A percentile compares a stretch with the other conserved stretches of the same genome.
These are phyloP conservation scores for Eulemur coronatus DNA, from an alignment of 2,797 vertebrate species.

Conservation along the genomic window DNA sequence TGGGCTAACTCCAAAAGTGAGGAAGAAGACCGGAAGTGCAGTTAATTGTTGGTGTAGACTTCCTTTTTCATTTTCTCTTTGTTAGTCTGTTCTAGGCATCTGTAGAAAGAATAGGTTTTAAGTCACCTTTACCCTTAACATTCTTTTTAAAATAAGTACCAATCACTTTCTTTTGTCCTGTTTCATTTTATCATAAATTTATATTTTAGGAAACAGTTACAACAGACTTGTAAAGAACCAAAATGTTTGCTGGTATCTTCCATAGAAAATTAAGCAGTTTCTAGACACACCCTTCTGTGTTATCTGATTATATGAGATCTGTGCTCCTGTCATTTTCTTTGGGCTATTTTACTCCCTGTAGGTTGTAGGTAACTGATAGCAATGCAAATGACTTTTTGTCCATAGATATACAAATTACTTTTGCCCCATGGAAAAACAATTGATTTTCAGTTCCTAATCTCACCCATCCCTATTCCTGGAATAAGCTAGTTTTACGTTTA, in stretches of 20 bases:
- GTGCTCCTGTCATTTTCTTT: not conserved
- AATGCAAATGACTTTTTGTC: not conserved
- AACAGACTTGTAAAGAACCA: not conserved
- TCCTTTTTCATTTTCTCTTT: not conserved
- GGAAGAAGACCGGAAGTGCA: not conserved
- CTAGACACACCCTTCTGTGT: rapidly evolving
- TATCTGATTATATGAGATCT: not conserved
- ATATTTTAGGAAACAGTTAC: not conserved
- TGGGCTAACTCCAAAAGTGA: not conserved
- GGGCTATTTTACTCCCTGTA: not conserved
- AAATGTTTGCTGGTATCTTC: not conserved
- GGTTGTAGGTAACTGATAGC: not conserved
- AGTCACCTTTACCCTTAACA: not conserved
- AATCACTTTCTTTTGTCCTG: not conserved
- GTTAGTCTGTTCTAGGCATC: not conserved
- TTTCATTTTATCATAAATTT: not conserved
- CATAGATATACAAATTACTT: not conserved
- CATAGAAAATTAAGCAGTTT: not conserved
- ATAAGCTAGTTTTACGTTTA: not conserved
- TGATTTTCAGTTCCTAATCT: not conserved
- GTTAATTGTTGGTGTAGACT: not conserved
- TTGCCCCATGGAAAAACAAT: not conserved
- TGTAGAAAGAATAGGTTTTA: not conserved
- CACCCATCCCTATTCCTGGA: not conserved
- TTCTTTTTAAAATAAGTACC: not conserved